Evolutionary conservation across 37 sponge, comb jelly and placozoan species (phyloP), one percentile per base, ranked within the genome.

Genomic region (Bolinopsis microptera): DNA sequence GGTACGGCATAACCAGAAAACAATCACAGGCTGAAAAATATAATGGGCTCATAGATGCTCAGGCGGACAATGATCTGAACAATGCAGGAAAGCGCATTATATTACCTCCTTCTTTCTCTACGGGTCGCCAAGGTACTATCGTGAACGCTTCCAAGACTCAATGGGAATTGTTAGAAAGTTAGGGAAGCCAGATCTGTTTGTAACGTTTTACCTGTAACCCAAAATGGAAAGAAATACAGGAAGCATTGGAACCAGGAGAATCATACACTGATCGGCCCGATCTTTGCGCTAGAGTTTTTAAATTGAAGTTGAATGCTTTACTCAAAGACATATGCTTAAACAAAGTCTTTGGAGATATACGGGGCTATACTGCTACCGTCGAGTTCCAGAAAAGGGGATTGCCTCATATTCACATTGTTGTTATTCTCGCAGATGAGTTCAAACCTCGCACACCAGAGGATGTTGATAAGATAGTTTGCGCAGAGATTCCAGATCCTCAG

Each of bases 321-420:
- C 41, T 41, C 0, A 39, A 8, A 8, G 90, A 86, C 5, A 40
- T 86, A 16, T 22, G 0, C 22, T n/a, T 1, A 1, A 40, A 40
- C 8, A 0, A 86, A 1, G 31, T 86, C 9, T 40, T 86, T 38
- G 90, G 90, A 16, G 3, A 38, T 1, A 5, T 40, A 1, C 2
- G 3, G 0, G 41, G 25, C 30, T 86, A 41, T 40, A 30, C 31
- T 24, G 41, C 61, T 1, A 39, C 27, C 61, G 31, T 86, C 16
- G 90, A 86, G 28, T 86, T 40, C 36, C 90, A 86, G 31, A 86
- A 86, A 26, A 39, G 90, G 61, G 90, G 67, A 23, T 61, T 86
- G 0, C 90, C 90, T 2, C 90, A 86, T 39, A 27, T 39, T 2
- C 90, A 86, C 30, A 93, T 37, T n/a, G 38, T 93, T 69, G 0